Conservation (phyloP, 1,140 invertebrate species). For the Epicauta chinensis region DNA sequence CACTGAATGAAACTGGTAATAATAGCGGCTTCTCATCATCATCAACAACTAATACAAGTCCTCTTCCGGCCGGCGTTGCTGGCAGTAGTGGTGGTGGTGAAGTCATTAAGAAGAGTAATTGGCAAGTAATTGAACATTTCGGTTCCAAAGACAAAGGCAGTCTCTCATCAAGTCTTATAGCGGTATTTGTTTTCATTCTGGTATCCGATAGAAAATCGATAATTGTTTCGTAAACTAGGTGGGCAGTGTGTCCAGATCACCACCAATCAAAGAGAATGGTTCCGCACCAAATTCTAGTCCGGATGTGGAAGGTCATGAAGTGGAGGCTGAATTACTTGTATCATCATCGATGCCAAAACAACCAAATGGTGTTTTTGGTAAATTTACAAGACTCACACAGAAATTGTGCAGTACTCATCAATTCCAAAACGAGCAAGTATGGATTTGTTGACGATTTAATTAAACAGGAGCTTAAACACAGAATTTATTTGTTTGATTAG, state of each 20-base stretch:
- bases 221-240: too few species aligned
- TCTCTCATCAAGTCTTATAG: constrained; percentile 48
- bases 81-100: constrained; percentile 37
- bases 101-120: constrained; percentile 69
- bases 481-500: constrained; percentile 41
- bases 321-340: constrained; percentile 35
- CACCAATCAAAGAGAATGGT: constrained; percentile 27
- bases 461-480: too few species aligned
- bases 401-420: constrained; percentile 55
- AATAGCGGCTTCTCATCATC: constrained; percentile 42
- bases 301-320: constrained; percentile 30
- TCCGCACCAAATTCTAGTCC: constrained; percentile 35
- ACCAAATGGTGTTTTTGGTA: constrained; percentile 25
- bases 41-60: constrained; percentile 42
- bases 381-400: constrained; percentile 25
- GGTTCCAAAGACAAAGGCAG: constrained; percentile 46
- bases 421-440: constrained; percentile 64
- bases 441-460: constrained; percentile 16
- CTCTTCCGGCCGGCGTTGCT: constrained; percentile 21
- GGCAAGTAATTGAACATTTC: constrained; percentile 82
- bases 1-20: constrained; percentile 34
- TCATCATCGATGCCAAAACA: constrained; percentile 16
- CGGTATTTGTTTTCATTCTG: too few species aligned
- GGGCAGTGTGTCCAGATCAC: constrained; percentile 31
- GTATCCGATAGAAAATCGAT: too few species aligned